Evolutionary conservation across 2,113 vertebrate genomes (phyloP).

Genomic region (Notiomystis cincta): DNA sequence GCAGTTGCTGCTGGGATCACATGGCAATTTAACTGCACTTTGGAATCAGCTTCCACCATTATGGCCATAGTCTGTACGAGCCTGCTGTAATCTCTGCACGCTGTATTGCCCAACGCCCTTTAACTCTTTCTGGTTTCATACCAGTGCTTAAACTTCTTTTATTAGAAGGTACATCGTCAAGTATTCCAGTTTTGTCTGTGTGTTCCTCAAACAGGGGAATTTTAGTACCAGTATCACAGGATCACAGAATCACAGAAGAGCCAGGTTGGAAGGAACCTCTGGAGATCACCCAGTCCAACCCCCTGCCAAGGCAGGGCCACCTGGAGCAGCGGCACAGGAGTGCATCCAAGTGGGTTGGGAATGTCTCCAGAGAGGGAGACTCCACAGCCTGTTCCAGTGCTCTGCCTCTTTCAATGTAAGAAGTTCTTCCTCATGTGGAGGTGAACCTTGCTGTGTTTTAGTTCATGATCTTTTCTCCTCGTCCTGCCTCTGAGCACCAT

Average conservation of each 20-base stretch:
- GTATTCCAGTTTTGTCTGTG: neutral
- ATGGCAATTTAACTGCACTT: neutral
- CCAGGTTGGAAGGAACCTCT: neutral
- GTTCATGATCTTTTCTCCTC: neutral
- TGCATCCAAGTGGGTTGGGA: neutral
- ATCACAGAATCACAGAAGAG: neutral
- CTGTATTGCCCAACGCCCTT: neutral
- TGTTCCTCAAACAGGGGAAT: neutral
- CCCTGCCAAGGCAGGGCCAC: neutral
- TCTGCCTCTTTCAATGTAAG: neutral
- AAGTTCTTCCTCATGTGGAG: neutral
- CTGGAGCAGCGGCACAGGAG: neutral
- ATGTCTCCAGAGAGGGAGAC: neutral
- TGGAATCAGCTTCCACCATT: neutral
- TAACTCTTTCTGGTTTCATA: neutral
- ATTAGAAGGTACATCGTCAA: neutral
- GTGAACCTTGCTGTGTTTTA: neutral
- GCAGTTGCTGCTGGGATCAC: neutral
- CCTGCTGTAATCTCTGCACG: neutral
- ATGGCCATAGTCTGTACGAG: rapidly evolving
- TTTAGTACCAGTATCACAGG: neutral
- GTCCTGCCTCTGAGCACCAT: neutral
- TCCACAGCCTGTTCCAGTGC: neutral
- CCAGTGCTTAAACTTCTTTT: neutral
- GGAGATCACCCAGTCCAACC: neutral